Conservation (phyloP, 2,113 vertebrate genomes). For the Vulpes ferrilata region DNA sequence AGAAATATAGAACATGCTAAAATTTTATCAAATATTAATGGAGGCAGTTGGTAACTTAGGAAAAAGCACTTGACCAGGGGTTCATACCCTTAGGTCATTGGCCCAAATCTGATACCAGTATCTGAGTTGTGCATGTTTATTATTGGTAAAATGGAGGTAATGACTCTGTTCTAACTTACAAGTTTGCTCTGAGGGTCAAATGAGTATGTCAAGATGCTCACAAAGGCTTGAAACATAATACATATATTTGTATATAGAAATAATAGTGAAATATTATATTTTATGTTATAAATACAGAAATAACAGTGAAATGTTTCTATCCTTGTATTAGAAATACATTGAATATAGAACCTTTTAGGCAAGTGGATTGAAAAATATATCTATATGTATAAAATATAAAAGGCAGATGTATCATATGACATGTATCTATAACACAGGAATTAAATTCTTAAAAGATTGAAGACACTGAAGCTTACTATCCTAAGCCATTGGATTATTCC, state of each 20-base stretch:
- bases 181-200: conserved; percentile 31
- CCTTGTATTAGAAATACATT: conserved; percentile 43
- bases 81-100: neutral
- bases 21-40: neutral
- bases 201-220: conserved; percentile 22
- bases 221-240: conserved; percentile 28
- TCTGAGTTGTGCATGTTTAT: neutral
- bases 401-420: conserved; percentile 6
- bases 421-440: conserved; percentile 5
- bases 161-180: neutral
- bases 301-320: conserved; percentile 39
- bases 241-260: conserved; percentile 11
- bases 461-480: conserved; percentile 50
- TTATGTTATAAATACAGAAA: conserved; percentile 31
- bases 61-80: conserved; percentile 37
- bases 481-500: conserved; percentile 52
- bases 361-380: conserved; percentile 55
- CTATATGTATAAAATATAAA: conserved; percentile 45
- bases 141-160: neutral
- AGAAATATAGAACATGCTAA: conserved; percentile 31
- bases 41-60: neutral
- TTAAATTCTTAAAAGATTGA: conserved; percentile 28
- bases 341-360: conserved; percentile 34
- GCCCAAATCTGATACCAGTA: conserved; percentile 4
- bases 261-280: neutral